These are phyloP conservation scores for Fissipunctia ypsillon DNA, from an alignment of 2,888 invertebrate genomes.

Conservation along the genomic window DNA sequence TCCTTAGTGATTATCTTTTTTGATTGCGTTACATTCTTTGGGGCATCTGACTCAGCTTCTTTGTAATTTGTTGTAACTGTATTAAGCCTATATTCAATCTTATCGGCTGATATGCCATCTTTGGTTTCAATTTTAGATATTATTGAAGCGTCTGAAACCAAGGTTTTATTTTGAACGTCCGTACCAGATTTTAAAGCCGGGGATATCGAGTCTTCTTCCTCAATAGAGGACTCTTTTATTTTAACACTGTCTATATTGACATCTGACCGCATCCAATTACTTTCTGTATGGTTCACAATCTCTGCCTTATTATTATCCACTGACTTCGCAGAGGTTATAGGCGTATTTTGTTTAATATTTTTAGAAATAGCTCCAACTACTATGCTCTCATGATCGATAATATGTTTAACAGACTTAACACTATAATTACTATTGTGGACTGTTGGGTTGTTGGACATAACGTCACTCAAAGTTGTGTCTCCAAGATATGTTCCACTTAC, in stretches of 20 bases:
- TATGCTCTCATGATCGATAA: slow-evolving; percentile 29
- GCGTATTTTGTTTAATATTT: neutral
- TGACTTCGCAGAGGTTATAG: neutral
- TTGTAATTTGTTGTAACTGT: neutral
- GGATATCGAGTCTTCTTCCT: neutral
- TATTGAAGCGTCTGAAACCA: neutral
- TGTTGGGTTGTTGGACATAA: neutral
- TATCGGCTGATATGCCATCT: neutral
- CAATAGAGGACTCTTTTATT: slow-evolving; percentile 8
- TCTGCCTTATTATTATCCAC: slow-evolving; percentile 23
- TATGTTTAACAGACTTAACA: slow-evolving; percentile 18
- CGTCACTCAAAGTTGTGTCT: slow-evolving; percentile 1
- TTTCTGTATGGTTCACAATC: slow-evolving; percentile 29
- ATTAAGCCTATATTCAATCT: slow-evolving; percentile 1
- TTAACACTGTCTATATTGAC: slow-evolving; percentile 20
- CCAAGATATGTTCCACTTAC: slow-evolving; percentile 7
- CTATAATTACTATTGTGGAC: neutral
- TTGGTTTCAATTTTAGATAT: neutral
- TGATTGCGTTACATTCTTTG: neutral
- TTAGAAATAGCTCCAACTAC: slow-evolving; percentile 11
- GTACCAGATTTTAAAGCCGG: neutral
- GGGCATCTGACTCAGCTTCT: neutral
- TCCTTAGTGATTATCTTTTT: neutral
- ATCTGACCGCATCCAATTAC: slow-evolving; percentile 8
- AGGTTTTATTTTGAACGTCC: slow-evolving; percentile 1